Base-by-base conservation (phyloP, 1,140 invertebrate genomes). In the Drosophila carrolli region DNA sequence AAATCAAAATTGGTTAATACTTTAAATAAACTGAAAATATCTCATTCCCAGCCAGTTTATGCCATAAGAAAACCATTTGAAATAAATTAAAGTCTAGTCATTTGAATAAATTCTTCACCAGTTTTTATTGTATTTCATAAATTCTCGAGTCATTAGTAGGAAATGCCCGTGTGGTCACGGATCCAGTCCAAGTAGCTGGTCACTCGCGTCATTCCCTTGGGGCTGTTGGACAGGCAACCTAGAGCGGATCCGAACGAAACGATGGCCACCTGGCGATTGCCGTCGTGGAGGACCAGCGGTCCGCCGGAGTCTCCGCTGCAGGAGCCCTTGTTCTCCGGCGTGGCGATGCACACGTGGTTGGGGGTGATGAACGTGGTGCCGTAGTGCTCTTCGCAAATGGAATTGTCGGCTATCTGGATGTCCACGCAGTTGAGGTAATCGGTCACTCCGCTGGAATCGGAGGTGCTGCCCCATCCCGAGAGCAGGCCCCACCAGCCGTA, bases 111-210 rank as follows among this genome's bases (percentile, higher is more conserved):
- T 23, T 23, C 23, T 23, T 23, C 23, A 23, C 0, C 4, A 23
- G 8, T 32, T 7, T 7, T 13, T 0, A 11, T 40, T 71, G 41
- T 41, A 41, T 47, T 55, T 47, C 9, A 10, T 14, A 4, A 8
- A 23, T 11, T 14, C 7, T 6, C 4, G 32, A 9, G 23, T 37
- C 10, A 35, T 71, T 75, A 78, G 54, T 68, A 55, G 5, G 54
- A 75, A 48, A 75, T 75, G 8, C 79, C 82, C 5, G 72, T 75
- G 7, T 76, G 58, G 1, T 73, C 61, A 5, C 60, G 46, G 48
- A 94, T 93, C 94, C 94, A 95, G 63, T 92, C 79, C 51, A 94
- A 81, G 81, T 92, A 94, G 50, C 79, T 90, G n/a, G 93, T 93
- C 23, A 94, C 90, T 47, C 94, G 91, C 1, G 93, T 93, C 78